Evolutionary conservation across 2,888 invertebrate genomes (phyloP).

Genomic region (Lagria hirta): DNA sequence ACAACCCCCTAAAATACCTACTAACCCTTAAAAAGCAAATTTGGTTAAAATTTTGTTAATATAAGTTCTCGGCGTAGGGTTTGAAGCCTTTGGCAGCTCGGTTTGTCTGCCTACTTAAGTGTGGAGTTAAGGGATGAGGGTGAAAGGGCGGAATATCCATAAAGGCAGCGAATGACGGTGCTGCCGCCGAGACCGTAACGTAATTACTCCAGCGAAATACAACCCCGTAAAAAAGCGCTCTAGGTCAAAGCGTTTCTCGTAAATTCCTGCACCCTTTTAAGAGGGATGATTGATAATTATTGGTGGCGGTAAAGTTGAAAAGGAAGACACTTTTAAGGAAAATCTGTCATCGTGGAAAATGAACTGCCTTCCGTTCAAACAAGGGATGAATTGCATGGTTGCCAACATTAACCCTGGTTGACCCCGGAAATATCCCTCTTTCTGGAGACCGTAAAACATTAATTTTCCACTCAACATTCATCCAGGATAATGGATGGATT

Average conservation of each 20-base stretch:
- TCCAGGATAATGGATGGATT: conserved; percentile 2
- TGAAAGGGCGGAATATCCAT: not conserved
- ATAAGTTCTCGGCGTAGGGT: not conserved
- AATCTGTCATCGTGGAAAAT: conserved; percentile 6
- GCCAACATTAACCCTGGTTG: conserved; percentile 12
- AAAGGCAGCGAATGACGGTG: conserved; percentile 1
- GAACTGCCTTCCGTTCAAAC: conserved; percentile 11
- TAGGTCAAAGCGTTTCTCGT: too few species aligned
- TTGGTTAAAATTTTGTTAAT: too few species aligned
- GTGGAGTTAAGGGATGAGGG: conserved; percentile 1
- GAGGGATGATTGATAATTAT: conserved; percentile 13
- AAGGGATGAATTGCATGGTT: conserved; percentile 13
- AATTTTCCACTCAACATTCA: conserved; percentile 12
- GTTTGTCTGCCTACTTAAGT: conserved; percentile 2
- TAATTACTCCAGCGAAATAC: conserved; percentile 12
- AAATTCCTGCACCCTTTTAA: too few species aligned
- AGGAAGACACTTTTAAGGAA: conserved; percentile 2
- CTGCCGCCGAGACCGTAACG: conserved; percentile 4
- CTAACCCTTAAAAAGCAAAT: too few species aligned
- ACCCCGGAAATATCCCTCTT: conserved; percentile 9
- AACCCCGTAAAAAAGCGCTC: conserved; percentile 5
- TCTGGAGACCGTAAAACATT: conserved; percentile 8
- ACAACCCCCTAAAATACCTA: too few species aligned
- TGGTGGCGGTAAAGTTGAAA: conserved; percentile 3
- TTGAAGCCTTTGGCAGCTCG: not conserved